Evolutionary conservation across 2,888 invertebrate genomes (phyloP), one percentile per base, ranked within the genome.

Genomic region (Baccha elongata): DNA sequence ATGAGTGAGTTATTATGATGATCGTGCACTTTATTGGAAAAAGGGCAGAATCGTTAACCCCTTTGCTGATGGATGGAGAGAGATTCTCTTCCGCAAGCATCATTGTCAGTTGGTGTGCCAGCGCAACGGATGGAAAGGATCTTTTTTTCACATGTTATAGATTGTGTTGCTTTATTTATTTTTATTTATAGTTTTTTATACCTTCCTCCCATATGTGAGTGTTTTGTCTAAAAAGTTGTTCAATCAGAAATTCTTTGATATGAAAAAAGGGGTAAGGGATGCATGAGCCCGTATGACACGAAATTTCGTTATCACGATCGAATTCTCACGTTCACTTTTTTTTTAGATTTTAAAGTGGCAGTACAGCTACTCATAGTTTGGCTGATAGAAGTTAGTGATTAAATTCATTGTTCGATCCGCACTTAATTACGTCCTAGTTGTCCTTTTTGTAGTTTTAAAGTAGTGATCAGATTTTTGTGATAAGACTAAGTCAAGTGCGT

Each of bases 1-100:
- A 72, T 72, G 83, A 83, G 78, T 83, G 83, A 83, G 72, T 83
- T 83, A 83, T 83, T 78, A 83, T 73, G 83, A 83, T 83, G 83
- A 83, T 83, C 83, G 72, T 83, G 83, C 73, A 83, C 55, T 55
- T 73, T 78, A 78, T 83, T 72, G 68, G 73, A n/a, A 73, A 83
- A 67, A 73, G 78, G 78, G 72, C 78, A 78, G 72, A 78, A 62
- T 11, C 55, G 62, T 83, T 83, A 78, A 83, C 83, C 83, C 83
- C 83, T 72, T n/a, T 21, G 55, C 40, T n/a, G n/a, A n/a, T n/a
- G n/a, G n/a, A n/a, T n/a, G n/a, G n/a, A 52, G 62, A n/a, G 78
- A 76, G 40, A 58, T 60, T 29, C 44, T 42, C 83, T 83, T 83
- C 83, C 83, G 83, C 83, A 83, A 83, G 68, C 68, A 78, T 78